A percentile compares a stretch with the other conserved stretches of the same genome.
Conservation (phyloP, 53 echinoderm and acorn worm genomes). For the Echinometra lucunter region DNA sequence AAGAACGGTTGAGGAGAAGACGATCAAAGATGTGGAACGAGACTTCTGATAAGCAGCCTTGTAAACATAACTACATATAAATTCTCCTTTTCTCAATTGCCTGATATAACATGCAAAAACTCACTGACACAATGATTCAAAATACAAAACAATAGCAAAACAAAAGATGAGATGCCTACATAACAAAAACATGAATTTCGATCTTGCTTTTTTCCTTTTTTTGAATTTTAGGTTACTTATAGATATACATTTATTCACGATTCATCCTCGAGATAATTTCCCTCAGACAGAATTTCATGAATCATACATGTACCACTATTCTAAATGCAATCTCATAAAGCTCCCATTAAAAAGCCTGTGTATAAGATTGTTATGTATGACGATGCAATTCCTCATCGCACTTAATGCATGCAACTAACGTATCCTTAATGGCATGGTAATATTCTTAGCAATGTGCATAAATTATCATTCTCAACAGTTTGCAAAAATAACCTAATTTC, state of each 20-base stretch:
- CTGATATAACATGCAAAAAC: no score
- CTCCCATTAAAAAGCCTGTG: background rate
- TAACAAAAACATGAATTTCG: background rate
- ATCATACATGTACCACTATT: background rate
- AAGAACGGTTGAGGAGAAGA: no score
- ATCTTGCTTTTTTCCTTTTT: background rate
- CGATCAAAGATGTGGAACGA: no score
- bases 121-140: no score
- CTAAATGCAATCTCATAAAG: slow-evolving; percentile 38
- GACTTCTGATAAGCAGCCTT: no score
- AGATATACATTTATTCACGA: background rate
- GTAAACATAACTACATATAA: no score
- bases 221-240: background rate
- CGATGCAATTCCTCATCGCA: background rate
- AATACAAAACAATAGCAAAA: no score
- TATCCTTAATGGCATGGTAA: background rate
- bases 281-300: background rate
- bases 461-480: background rate
- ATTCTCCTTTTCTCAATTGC: no score
- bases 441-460: background rate
- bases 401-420: background rate
- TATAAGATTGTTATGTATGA: background rate
- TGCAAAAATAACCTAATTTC: background rate
- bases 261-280: background rate
- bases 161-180: background rate